Base-by-base conservation (phyloP, 2,888 invertebrate genomes). In the Drosophila engyochracea region DNA sequence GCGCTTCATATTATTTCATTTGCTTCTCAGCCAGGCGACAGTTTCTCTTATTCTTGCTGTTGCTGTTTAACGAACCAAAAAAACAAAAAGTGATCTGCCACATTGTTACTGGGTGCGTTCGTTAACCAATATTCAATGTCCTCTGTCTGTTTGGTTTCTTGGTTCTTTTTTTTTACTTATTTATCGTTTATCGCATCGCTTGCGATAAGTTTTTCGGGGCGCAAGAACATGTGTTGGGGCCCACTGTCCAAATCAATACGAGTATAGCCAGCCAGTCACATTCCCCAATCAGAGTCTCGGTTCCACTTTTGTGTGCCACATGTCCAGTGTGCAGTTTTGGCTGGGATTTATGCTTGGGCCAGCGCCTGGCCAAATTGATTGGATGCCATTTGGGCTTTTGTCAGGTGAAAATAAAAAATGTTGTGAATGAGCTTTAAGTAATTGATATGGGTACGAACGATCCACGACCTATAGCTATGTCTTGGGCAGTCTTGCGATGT, bases 391-490 rank as follows among this genome's bases (percentile, higher is more conserved):
- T 83, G 81, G 78, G 82, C 88, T 88, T 89, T 91, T 90, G 91
- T 92, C 92, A 92, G 92, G 92, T 92, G 92, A 92, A 92, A 92
- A 91, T 89, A 91, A 91, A 91, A 91, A 91, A 91, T 92, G 91
- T 90, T 87, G 89, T 89, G 91, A 89, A 91, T 91, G 92, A 91
- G 92, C 87, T 91, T 88, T 91, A 91, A 91, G 92, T 92, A 92
- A 92, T 92, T 92, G 92, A 92, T 92, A 92, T 92, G 92, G 92
- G 91, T 92, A 84, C 74, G 76, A 70, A 54, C 51, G 52, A 52
- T 60, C 57, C 60, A 62, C 79, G 58, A 31, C 19, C 35, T 37
- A 79, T 66, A 54, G 52, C 52, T 51, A 51, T 58, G 37, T 54
- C 28, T 28, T 49, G 55, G 47, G 35, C 58, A 58, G 58, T 58